Conservation (phyloP, 2,797 vertebrate genomes). For the Lophotriccus pileatus region DNA sequence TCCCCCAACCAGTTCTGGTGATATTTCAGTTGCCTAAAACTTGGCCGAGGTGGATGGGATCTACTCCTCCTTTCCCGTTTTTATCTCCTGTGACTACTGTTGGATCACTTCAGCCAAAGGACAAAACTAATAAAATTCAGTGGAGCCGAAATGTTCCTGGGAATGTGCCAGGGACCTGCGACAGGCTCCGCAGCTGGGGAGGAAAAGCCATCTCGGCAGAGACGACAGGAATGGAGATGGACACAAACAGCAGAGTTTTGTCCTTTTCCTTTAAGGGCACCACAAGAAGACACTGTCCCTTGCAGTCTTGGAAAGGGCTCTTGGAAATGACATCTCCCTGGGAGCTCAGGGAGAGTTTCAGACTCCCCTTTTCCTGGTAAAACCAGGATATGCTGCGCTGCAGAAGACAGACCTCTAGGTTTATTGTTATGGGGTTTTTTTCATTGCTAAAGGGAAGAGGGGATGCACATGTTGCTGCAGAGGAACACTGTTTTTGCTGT, state of each 20-base stretch:
- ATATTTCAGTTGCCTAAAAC: background rate
- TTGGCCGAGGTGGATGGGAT: accelerated
- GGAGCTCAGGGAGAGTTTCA: background rate
- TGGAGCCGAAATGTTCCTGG: slow-evolving; percentile 1
- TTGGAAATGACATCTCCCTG: background rate
- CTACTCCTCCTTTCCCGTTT: background rate
- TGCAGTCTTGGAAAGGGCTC: background rate
- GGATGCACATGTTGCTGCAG: background rate
- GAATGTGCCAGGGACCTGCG: slow-evolving; percentile 32
- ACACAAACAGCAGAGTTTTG: background rate
- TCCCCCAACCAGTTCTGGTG: background rate
- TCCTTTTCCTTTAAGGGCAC: background rate
- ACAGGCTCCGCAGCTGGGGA: background rate
- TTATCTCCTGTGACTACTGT: background rate
- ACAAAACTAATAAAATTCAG: slow-evolving; percentile 63
- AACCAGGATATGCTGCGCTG: background rate
- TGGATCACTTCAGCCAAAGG: slow-evolving; percentile 49
- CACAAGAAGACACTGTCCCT: accelerated
- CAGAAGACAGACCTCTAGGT: background rate
- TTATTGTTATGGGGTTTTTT: background rate
- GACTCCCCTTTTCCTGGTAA: background rate
- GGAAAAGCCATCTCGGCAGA: background rate
- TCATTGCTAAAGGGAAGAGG: background rate
- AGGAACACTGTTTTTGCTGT: accelerated
- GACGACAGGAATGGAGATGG: background rate